These are phyloP conservation scores for Triops longicaudatus DNA, from an alignment of 1,140 invertebrate species.

Conservation along the genomic window DNA sequence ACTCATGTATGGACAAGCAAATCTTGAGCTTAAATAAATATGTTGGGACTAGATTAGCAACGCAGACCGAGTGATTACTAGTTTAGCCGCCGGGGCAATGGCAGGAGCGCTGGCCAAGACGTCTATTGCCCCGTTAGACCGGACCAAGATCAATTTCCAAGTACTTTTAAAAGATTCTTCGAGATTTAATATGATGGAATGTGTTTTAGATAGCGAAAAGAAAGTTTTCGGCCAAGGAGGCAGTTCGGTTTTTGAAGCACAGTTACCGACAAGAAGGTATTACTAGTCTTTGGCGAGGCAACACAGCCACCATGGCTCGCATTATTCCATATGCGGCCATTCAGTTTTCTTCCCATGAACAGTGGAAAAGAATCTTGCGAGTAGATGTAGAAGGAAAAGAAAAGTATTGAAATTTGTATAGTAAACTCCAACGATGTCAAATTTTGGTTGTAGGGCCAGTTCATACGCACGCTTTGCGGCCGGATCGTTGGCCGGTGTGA, in stretches of 20 bases:
- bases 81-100: slow-evolving; percentile 66
- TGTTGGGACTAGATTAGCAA: slow-evolving; percentile 35
- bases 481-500: slow-evolving; percentile 86
- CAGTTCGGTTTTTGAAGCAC: slow-evolving; percentile 62
- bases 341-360: slow-evolving; percentile 94
- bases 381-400: slow-evolving; percentile 54
- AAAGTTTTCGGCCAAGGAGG: slow-evolving; percentile 68
- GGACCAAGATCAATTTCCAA: slow-evolving; percentile 98
- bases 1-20: background rate
- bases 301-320: slow-evolving; percentile 93
- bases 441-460: slow-evolving; percentile 25
- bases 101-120: slow-evolving; percentile 96
- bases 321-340: slow-evolving; percentile 95
- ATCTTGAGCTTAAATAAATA: background rate
- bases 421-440: background rate
- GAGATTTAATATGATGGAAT: background rate
- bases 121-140: slow-evolving; percentile 88
- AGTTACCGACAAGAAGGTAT: slow-evolving; percentile 66
- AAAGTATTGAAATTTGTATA: background rate
- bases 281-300: slow-evolving; percentile 84
- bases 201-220: slow-evolving; percentile 46
- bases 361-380: slow-evolving; percentile 76
- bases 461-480: slow-evolving; percentile 60
- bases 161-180: slow-evolving; percentile 36
- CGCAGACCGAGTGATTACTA: slow-evolving; percentile 52